These are phyloP conservation scores for Pseudotriccus pelzelni DNA, from an alignment of 2,797 vertebrate species.

Conservation along the genomic window DNA sequence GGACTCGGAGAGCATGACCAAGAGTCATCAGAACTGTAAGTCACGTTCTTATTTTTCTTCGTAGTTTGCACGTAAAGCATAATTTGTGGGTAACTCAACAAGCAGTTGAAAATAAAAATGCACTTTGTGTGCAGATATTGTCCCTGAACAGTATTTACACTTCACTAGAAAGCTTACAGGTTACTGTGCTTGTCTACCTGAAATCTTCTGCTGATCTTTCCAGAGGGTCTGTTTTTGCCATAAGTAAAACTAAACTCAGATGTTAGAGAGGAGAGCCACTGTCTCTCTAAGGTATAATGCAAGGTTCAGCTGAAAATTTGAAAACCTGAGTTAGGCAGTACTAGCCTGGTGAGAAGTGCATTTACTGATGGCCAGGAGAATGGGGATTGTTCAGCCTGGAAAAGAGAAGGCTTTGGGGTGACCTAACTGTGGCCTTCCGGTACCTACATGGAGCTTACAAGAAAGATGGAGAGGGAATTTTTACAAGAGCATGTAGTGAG, in stretches of 20 bases:
- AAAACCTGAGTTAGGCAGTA: background rate
- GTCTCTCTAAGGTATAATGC: background rate
- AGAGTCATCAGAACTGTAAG: slow-evolving; percentile 96
- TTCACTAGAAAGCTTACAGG: background rate
- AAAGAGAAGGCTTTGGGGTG: background rate
- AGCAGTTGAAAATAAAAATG: background rate
- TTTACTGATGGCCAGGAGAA: background rate
- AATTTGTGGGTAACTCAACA: background rate
- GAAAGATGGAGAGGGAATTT: background rate
- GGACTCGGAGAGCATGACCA: slow-evolving; percentile 92
- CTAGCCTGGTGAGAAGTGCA: background rate
- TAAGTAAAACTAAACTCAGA: background rate
- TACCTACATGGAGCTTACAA: background rate
- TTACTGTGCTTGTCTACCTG: background rate
- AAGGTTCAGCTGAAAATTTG: background rate
- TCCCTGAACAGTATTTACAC: background rate
- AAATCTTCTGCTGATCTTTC: background rate
- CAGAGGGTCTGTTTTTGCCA: background rate
- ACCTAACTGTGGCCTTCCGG: background rate
- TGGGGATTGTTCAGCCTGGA: background rate
- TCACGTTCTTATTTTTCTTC: background rate
- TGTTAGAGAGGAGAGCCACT: background rate
- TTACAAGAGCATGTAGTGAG: background rate
- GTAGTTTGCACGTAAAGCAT: background rate
- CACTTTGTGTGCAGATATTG: background rate